These are phyloP conservation scores for Tamias sibiricus DNA, from an alignment of 2,113 vertebrate species.

Conservation along the genomic window DNA sequence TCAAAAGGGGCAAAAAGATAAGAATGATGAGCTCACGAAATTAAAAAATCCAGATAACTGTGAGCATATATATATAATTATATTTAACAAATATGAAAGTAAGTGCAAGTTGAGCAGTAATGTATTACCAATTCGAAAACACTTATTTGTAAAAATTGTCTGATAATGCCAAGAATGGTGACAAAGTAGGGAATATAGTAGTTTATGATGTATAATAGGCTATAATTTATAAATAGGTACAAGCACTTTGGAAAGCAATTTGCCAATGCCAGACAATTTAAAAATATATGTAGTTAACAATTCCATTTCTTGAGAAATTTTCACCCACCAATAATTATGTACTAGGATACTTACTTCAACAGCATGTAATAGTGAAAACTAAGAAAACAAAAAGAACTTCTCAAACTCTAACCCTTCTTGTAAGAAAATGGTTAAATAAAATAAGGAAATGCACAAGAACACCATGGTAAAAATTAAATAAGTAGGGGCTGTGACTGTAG, in stretches of 20 bases:
- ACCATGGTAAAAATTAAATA: neutral
- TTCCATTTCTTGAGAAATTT: slow-evolving; percentile 24
- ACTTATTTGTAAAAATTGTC: neutral
- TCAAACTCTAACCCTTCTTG: neutral
- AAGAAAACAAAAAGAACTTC: neutral
- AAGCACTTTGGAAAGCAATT: neutral
- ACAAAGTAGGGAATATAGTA: neutral
- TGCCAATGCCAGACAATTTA: neutral
- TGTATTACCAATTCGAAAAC: neutral
- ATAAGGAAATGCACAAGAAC: neutral
- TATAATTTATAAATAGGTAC: too few species aligned
- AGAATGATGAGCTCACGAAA: neutral
- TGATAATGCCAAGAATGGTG: neutral
- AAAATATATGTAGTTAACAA: neutral
- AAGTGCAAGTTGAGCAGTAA: neutral
- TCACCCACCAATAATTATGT: neutral
- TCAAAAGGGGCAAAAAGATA: neutral
- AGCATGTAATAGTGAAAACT: neutral
- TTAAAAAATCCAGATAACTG: neutral
- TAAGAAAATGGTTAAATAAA: neutral
- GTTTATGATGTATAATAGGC: too few species aligned
- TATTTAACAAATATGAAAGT: neutral
- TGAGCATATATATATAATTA: neutral
- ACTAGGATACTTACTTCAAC: neutral
- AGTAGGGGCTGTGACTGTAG: accelerated